Base-by-base conservation (phyloP, 1,140 invertebrate genomes). In the Acromyrmex heyeri region DNA sequence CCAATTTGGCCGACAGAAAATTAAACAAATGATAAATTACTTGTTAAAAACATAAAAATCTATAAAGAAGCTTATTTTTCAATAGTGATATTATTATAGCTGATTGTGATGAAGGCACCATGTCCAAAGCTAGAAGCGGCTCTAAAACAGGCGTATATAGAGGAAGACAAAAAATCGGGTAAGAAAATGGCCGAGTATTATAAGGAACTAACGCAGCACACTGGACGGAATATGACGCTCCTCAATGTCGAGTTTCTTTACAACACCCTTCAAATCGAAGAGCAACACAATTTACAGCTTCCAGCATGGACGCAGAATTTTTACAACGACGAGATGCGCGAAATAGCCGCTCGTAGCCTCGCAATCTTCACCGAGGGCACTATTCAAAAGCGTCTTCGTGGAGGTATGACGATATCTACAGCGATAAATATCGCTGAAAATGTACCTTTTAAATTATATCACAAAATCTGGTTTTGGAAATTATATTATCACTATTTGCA, bases 171-270 rank as follows among this genome's bases (percentile, higher is more conserved):
- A 21, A 88, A 50, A 69, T 88, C 89, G 2, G 90, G 59, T 7
- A 64, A 16, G 0, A 8, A 86, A 27, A 73, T 93, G 27, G 62
- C 72, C 24, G 53, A 88, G 73, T 92, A 98, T 34, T 98, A 97
- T 92, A 93, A 96, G 53, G 95, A 97, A 92, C 91, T 98, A 34
- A 96, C 96, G 3, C 94, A 96, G 83, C 92, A 97, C 82, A 96
- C 97, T 1, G 97, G 97, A 64, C 92, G 97, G 92, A 96, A 95
- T 86, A 96, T 98, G 34, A 97, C 95, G 86, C 96, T 97, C 2
- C 93, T 97, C 16, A 96, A 96, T 64, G 96, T 98, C 18, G 97
- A 98, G 91, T 96, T 96, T 76, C 93, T 98, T 5, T 98, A 97
- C 86, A 97, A 97, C 88, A 97, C 96, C 1, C 93, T 98, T 3